phyloP scores from a whole-genome alignment of 2,113 vertebrate genomes.

The Podilymbus podiceps region DNA sequence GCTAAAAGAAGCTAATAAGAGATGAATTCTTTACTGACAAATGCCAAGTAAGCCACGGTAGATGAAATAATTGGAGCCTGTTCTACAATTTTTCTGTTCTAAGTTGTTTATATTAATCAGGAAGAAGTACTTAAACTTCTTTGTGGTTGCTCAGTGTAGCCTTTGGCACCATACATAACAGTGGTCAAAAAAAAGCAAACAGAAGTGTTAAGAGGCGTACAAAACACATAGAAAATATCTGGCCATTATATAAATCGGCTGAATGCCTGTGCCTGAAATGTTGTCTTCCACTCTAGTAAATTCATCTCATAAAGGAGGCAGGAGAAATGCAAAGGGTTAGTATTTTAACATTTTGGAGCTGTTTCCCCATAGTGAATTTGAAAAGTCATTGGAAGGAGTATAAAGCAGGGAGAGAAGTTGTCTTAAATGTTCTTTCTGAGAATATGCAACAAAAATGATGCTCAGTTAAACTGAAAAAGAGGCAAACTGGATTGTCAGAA shows the following conservation, averaged over 20 bases:
- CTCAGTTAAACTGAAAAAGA: neutral
- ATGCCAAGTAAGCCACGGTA: neutral
- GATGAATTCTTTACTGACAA: neutral
- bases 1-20: neutral
- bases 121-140: conserved; percentile 36
- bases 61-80: conserved; percentile 4
- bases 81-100: neutral
- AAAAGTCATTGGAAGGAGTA: neutral
- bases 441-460: neutral
- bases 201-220: conserved; percentile 49
- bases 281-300: neutral
- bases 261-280: neutral
- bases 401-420: neutral
- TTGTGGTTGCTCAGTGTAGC: conserved; percentile 50
- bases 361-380: neutral
- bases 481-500: rapidly evolving
- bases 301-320: neutral
- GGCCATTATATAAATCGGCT: conserved; percentile 40
- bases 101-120: conserved; percentile 16
- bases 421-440: neutral
- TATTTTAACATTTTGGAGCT: neutral
- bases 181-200: conserved; percentile 58
- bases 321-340: neutral
- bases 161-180: conserved; percentile 3
- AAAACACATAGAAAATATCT: conserved; percentile 58